A percentile compares a stretch with the other conserved stretches of the same genome.
phyloP scores from a whole-genome alignment of 2,888 invertebrate species.

The Thecocarcelia acutangulata region DNA sequence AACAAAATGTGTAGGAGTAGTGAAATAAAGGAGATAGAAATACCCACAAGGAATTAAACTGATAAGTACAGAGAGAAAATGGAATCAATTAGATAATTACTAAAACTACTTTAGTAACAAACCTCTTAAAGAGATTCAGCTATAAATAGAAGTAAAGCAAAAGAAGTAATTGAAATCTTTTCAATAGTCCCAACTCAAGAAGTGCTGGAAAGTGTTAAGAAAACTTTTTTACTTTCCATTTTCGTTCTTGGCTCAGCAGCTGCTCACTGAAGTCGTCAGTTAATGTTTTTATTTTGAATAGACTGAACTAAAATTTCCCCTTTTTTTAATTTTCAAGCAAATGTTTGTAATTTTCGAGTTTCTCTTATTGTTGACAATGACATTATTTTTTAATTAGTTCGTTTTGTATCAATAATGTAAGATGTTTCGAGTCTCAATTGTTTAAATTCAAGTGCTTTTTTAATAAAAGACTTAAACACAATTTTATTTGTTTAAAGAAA shows the following conservation, averaged over 20 bases:
- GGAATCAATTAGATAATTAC: slow-evolving; percentile 78
- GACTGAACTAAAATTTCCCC: background rate
- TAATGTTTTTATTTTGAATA: slow-evolving; percentile 37
- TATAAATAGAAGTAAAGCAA: no score
- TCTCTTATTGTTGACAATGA: no score
- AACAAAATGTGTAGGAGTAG: slow-evolving; percentile 40
- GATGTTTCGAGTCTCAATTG: no score
- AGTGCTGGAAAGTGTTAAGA: slow-evolving; percentile 1
- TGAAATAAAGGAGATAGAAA: no score
- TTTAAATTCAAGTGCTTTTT: no score
- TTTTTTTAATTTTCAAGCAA: no score
- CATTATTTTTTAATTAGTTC: no score
- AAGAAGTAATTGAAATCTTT: slow-evolving; percentile 32
- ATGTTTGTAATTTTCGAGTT: no score
- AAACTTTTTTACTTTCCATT: slow-evolving; percentile 16
- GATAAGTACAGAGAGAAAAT: slow-evolving; percentile 54
- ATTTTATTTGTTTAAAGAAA: no score
- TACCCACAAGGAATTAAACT: slow-evolving; percentile 17
- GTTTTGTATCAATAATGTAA: no score
- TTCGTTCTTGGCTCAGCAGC: slow-evolving; percentile 21
- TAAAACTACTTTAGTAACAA: slow-evolving; percentile 51
- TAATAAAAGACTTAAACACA: no score
- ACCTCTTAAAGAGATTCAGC: slow-evolving; percentile 24
- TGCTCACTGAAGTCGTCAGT: slow-evolving; percentile 28
- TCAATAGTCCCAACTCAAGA: slow-evolving; percentile 5